Evolutionary conservation across 2,888 invertebrate genomes (phyloP), one percentile per base, ranked within the genome.

Genomic region (Cetonia aurata): DNA sequence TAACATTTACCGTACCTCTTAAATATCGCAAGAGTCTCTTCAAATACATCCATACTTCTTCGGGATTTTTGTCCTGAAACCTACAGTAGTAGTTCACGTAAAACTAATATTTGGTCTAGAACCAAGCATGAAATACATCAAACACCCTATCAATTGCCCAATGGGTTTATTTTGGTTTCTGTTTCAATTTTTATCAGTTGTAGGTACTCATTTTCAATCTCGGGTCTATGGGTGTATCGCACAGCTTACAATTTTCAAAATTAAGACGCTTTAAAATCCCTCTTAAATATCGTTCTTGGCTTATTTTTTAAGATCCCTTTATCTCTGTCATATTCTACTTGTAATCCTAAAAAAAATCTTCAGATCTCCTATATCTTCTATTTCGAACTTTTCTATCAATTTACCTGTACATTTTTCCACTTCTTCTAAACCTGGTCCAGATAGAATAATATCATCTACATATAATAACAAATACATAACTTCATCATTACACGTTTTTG

Each of bases 181-280:
- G 25, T 3, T 25, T 25, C 4, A n/a, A 25, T 4, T 1, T 4
- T n/a, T n/a, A n/a, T n/a, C n/a, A 25, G 1, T 25, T 25, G n/a
- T n/a, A n/a, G n/a, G 4, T 3, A 25, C 25, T 25, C 25, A 25
- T 1, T 25, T 25, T 25, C 4, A 25, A 25, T 25, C 4, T 25
- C 4, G 25, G 25, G 4, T 25, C 25, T 25, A 25, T 4, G 4
- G n/a, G n/a, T n/a, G 59, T 13, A 19, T 15, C 4, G 3, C 1
- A 31, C 52, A 33, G 17, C 3, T 53, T 52, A 53, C 48, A 69
- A 66, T 71, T 57, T 46, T 69, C 71, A 44, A 73, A 69, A 68
- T 71, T 62, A 68, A 71, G 69, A n/a, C 59, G 37, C 25, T 69
- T 66, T 41, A 71, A 67, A 42, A 71, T 69, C 46, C 41, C 37